Evolutionary conservation across 92 coral and sea anemone species (phyloP), one percentile per base, ranked within the genome.

Genomic region (Epizoanthus fatuus): DNA sequence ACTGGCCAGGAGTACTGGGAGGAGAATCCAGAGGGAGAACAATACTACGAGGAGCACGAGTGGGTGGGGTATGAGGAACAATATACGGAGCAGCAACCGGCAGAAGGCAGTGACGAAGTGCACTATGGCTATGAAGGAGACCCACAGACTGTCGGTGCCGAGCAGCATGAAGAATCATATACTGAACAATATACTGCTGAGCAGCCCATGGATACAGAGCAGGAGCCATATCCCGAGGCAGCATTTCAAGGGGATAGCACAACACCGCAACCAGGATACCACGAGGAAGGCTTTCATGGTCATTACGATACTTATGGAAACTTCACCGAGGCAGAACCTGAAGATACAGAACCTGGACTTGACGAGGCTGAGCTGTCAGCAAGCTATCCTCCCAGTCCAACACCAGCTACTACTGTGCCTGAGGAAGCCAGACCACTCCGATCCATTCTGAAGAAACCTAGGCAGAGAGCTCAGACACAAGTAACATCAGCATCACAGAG

Each of bases 391-490:
- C 35, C 2, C 35, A 53, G 63, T 72, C 67, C 63, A 73, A 44
- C 13, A 52, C 17, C 86, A 11, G 64, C n/a, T 16, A 17, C 75
- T 55, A 7, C 59, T 4, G 15, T 58, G 3, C 19, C 7, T 13
- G 84, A 57, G 44, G 84, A 92, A 16, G 16, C 59, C 19, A 93
- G 78, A 63, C 98, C 98, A 4, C 91, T 94, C 42, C 92, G 93
- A 67, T 94, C 98, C 14, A 94, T 94, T 75, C 86, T 94, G 40
- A 94, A 94, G 87, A 94, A 94, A 54, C 69, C 81, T 0, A 77
- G 45, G 22, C 57, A 12, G 47, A 77, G 58, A 11, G 65, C 58
- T 14, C 11, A 15, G 15, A 25, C 42, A 29, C 4, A 4, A 29
- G 1, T 13, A 25, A 2, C 69, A 22, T 10, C 57, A 77, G 35